Percentiles rank a stretch among this genome's conserved stretches.
phyloP scores from a whole-genome alignment of 2,888 invertebrate genomes.

The Antitype chi region DNA sequence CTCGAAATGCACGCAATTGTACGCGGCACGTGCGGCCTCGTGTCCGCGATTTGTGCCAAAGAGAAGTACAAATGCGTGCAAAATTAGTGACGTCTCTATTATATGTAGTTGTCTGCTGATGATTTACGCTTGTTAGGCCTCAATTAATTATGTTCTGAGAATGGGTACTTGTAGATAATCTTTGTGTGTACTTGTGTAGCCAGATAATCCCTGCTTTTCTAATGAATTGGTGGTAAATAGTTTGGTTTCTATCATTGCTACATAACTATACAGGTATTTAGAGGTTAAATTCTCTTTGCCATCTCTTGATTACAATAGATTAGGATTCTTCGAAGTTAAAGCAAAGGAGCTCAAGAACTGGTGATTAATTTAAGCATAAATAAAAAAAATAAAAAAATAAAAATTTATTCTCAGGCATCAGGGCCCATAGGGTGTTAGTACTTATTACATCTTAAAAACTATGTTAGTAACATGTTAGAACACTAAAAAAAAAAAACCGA shows the following conservation, averaged over 20 bases:
- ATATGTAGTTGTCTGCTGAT: slow-evolving; percentile 52
- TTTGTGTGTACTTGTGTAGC: slow-evolving; percentile 13
- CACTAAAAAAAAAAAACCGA: too few species aligned
- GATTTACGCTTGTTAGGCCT: slow-evolving; percentile 67
- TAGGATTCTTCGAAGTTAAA: neutral
- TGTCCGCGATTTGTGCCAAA: slow-evolving; percentile 62
- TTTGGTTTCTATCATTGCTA: neutral
- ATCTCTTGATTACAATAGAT: neutral
- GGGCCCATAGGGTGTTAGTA: too few species aligned
- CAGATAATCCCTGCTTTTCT: slow-evolving; percentile 29
- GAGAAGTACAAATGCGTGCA: slow-evolving; percentile 61
- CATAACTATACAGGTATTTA: neutral
- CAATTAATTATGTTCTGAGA: slow-evolving; percentile 57
- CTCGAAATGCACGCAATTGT: slow-evolving; percentile 66
- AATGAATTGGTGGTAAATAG: slow-evolving; percentile 24
- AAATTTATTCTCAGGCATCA: too few species aligned
- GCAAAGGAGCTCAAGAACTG: neutral
- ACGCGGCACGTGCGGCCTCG: slow-evolving; percentile 67
- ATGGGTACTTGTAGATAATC: slow-evolving; percentile 35
- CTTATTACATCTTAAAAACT: too few species aligned
- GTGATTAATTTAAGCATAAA: neutral
- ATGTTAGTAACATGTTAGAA: too few species aligned
- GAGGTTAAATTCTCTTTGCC: neutral
- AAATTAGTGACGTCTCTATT: slow-evolving; percentile 64
- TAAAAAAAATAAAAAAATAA: too few species aligned